Evolutionary conservation across 2,888 invertebrate species (phyloP).

Genomic region (Drosophila basisetae): DNA sequence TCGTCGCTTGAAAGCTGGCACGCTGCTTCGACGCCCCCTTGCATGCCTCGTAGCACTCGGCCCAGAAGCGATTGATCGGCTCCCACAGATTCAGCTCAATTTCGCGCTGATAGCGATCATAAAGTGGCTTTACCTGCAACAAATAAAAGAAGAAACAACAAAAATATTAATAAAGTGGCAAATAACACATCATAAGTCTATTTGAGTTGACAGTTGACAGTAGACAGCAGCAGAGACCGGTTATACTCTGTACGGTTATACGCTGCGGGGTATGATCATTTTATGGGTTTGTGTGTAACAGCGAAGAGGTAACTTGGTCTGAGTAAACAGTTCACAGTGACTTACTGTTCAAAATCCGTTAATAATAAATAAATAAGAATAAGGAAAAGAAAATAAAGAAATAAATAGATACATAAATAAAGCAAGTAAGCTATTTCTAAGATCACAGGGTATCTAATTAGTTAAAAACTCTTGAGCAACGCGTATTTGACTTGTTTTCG

Average conservation of each 20-base stretch:
- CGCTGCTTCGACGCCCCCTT: constrained; percentile 87
- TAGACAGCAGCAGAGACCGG: background rate
- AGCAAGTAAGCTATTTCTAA: background rate
- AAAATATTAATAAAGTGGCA: constrained; percentile 8
- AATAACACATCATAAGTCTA: constrained; percentile 1
- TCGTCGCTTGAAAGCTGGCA: constrained; percentile 87
- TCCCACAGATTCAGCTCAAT: constrained; percentile 86
- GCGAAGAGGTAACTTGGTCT: background rate
- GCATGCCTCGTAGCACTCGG: constrained; percentile 87
- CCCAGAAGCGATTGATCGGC: constrained; percentile 87
- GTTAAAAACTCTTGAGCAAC: background rate
- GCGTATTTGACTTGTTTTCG: constrained; percentile 24
- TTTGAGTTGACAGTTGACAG: constrained; percentile 18
- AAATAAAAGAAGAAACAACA: constrained; percentile 13
- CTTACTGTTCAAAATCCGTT: too few species aligned
- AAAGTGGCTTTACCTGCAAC: constrained; percentile 86
- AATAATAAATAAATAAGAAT: too few species aligned
- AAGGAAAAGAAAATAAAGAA: too few species aligned
- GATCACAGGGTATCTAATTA: constrained; percentile 22
- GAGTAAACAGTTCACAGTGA: background rate
- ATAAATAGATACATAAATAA: background rate
- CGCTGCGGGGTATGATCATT: background rate
- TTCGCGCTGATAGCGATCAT: constrained; percentile 86
- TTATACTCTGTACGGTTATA: constrained; percentile 2
- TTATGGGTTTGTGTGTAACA: background rate